Base-by-base conservation (phyloP, 1,140 invertebrate genomes). In the Ceratina calcarata region DNA sequence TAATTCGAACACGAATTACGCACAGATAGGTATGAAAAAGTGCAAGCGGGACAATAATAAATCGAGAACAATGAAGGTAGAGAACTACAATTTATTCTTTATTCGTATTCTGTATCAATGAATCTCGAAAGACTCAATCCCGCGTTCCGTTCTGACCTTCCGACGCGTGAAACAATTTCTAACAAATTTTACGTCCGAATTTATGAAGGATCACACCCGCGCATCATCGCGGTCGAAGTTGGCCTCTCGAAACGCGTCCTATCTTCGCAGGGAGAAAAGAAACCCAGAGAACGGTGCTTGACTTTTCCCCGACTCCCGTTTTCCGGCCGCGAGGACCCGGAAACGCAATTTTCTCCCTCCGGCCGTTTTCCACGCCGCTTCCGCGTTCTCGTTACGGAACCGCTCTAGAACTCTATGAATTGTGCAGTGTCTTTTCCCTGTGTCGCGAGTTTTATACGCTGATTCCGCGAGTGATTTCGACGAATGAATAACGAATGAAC, bases 361-460 rank as follows among this genome's bases (percentile, higher is more conserved):
- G 55, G 22, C 55, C 49, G 37, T 45, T 77, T 77, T 77, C 75
- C 75, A 77, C 57, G 2, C 55, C 15, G 45, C 18, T 70, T 53
- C 57, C 67, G 22, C 67, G 24, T 60, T 37, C 68, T 78, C 76
- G 76, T 78, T 78, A 78, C 58, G 32, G 49, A 12, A 22, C 32
- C 55, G 1, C 69, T 24, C 49, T 22, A 27, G 18, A 65, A 73
- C 49, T 78, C 68, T 73, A 78, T 78, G 77, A 78, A 78, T 78
- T 78, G 69, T 78, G 69, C 77, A 78, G 70, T 73, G 77, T 78
- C 77, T 78, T 77, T 20, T 45, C 37, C 57, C 22, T 58, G 68
- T 78, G 76, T 78, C 58, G 76, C 27, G 76, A 51, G 72, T 78
- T 78, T 78, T 78, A 73, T 78, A 78, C 73, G 77, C 60, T 78